Evolutionary conservation across 1,140 invertebrate genomes (phyloP), one percentile per base, ranked within the genome.

Genomic region (Nymphalis io): DNA sequence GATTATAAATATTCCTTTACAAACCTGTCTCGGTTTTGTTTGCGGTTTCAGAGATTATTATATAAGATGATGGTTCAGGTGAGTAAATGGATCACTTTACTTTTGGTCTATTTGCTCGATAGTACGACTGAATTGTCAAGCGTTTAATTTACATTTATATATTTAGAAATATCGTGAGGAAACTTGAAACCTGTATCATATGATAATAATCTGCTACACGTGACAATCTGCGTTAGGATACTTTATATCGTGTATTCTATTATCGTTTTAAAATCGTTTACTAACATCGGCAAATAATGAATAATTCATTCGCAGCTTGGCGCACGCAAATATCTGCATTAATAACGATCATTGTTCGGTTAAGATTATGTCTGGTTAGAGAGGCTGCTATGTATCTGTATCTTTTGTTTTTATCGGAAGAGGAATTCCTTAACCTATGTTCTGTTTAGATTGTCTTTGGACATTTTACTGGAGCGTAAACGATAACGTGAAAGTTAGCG

Each of bases 251-350:
- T 12, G 12, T 16, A 46, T 6, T 46, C n/a, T 46, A 46, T 16
- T 46, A 46, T n/a, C 42, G 40, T 60, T 44, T 23, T 21, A 38
- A 61, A 61, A 61, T 48, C 60, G 60, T 61, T 61, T 15, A n/a
- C 21, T 12, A 18, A 20, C 40, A 60, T 60, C 44, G 27, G 20
- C 13, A 48, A 20, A 16, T 23, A 12, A 42, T 61, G 42, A 61
- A 61, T 61, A 27, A 48, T 61, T 61, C 60, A 61, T 61, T 1
- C 6, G 27, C 27, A 5, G 4, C 27, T 33, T 33, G 1, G 27
- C 27, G 27, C 6, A 33, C 10, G 27, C 27, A 33, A 33, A 33
- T 33, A 33, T 33, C 6, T 33, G 5, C 27, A 33, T 33, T 8
- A 8, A 33, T 33, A 33, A 8, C 27, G 27, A 33, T 33, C 27